These are phyloP conservation scores for Polyommatus iphigenia DNA, from an alignment of 2,888 invertebrate genomes.

Conservation along the genomic window DNA sequence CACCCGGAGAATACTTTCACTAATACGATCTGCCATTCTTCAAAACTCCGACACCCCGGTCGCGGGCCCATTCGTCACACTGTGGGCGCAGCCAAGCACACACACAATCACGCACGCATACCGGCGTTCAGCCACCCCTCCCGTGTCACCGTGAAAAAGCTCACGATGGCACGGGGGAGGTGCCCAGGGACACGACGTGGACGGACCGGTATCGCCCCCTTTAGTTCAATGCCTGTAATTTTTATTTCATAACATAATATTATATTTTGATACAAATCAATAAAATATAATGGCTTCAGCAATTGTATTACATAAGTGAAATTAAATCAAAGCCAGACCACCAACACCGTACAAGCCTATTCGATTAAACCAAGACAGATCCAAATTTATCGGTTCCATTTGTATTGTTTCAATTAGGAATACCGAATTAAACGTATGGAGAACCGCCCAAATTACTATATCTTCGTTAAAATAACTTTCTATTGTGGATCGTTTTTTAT, in stretches of 20 bases:
- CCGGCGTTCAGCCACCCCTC: too few relatives aligned
- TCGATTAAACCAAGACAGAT: constrained; percentile 63
- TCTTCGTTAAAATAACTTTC: constrained; percentile 60
- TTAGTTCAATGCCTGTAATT: not conserved
- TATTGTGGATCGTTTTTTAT: constrained; percentile 67
- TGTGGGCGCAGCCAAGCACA: too few relatives aligned
- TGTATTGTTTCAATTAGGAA: constrained; percentile 76
- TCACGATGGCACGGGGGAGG: too few relatives aligned
- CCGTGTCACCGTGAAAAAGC: too few relatives aligned
- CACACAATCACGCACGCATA: too few relatives aligned
- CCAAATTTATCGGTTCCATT: constrained; percentile 64
- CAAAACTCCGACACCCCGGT: too few relatives aligned
- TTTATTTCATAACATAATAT: not conserved
- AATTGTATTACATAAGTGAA: constrained; percentile 32
- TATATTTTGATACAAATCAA: not conserved
- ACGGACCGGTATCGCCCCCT: too few relatives aligned
- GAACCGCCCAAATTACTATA: constrained; percentile 73
- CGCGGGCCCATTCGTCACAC: too few relatives aligned
- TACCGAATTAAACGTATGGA: constrained; percentile 66
- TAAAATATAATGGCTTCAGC: constrained; percentile 21
- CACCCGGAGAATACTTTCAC: too few relatives aligned
- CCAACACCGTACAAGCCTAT: constrained; percentile 58
- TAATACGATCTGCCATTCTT: too few relatives aligned
- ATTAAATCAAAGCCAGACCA: constrained; percentile 59
- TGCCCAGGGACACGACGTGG: too few relatives aligned